A percentile compares a stretch with the other conserved stretches of the same genome.
phyloP scores from a whole-genome alignment of 2,888 invertebrate genomes.

The Operophtera brumata region DNA sequence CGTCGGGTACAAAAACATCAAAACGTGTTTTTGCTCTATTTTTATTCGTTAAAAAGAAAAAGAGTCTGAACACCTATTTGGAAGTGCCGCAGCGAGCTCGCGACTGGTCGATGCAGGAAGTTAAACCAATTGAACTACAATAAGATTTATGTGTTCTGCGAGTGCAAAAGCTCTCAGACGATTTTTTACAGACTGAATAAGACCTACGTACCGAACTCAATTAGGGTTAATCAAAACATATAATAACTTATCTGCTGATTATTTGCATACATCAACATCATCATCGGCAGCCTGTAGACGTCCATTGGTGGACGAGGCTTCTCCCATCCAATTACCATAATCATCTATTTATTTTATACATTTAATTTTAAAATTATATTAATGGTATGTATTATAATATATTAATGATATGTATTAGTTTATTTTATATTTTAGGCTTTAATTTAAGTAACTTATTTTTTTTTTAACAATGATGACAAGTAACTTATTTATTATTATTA shows the following conservation, averaged over 20 bases:
- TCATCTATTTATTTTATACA: too few relatives aligned
- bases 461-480: too few relatives aligned
- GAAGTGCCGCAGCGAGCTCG: constrained; percentile 58
- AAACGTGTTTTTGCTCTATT: constrained; percentile 74
- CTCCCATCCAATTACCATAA: too few relatives aligned
- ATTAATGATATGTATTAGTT: too few relatives aligned
- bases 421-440: too few relatives aligned
- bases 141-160: constrained; percentile 74
- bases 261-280: too few relatives aligned
- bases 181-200: constrained; percentile 30
- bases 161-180: constrained; percentile 48
- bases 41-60: constrained; percentile 67
- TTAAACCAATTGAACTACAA: constrained; percentile 70
- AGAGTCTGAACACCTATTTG: constrained; percentile 76
- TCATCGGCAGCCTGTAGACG: too few relatives aligned
- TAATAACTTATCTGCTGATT: constrained; percentile 13
- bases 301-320: too few relatives aligned
- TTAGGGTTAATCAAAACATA: constrained; percentile 19
- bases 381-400: too few relatives aligned
- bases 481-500: too few relatives aligned
- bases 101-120: constrained; percentile 76
- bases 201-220: constrained; percentile 30
- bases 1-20: constrained; percentile 68
- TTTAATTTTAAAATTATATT: too few relatives aligned
- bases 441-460: too few relatives aligned